These are phyloP conservation scores for Pituophis catenifer DNA, from an alignment of 2,113 vertebrate species.

Conservation along the genomic window DNA sequence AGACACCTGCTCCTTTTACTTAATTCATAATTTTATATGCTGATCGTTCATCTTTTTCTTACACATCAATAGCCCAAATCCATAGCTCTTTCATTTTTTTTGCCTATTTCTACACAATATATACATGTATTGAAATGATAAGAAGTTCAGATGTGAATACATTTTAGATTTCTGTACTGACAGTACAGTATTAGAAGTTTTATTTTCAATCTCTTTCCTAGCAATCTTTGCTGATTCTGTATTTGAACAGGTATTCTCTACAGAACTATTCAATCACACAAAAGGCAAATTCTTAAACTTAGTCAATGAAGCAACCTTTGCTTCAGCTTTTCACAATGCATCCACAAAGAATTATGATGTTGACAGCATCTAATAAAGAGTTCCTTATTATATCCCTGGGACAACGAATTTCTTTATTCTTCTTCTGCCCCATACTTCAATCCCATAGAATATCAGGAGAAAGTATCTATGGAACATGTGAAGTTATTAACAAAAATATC, in stretches of 20 bases:
- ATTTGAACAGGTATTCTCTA: neutral
- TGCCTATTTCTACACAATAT: neutral
- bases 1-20: neutral
- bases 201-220: neutral
- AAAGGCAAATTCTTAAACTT: neutral
- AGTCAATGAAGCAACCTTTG: neutral
- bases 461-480: neutral
- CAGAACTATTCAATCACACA: neutral
- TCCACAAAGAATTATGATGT: neutral
- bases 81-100: neutral
- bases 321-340: neutral
- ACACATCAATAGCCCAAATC: neutral
- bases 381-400: neutral
- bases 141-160: neutral
- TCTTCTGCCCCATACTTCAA: neutral
- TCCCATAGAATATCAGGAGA: neutral
- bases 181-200: neutral
- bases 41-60: neutral
- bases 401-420: neutral
- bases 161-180: neutral
- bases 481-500: neutral
- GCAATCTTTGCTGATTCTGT: neutral
- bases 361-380: neutral
- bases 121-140: neutral
- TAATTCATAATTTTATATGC: neutral